Evolutionary conservation across 2,113 vertebrate species (phyloP), one percentile per base, ranked within the genome.

Genomic region (Chaenocephalus aceratus): DNA sequence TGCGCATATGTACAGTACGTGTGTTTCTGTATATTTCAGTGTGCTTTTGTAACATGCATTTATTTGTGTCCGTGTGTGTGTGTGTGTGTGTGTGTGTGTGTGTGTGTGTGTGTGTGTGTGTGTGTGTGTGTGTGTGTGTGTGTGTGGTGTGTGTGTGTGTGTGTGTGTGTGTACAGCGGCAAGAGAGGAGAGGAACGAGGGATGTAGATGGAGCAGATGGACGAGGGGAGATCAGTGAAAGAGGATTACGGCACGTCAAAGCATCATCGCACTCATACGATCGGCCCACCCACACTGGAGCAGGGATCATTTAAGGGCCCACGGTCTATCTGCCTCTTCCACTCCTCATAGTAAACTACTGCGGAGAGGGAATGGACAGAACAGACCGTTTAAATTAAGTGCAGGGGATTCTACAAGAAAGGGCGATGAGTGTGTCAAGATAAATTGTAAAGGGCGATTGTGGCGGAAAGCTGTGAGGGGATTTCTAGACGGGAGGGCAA

Each of bases 191-290:
- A 72, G 65, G 76, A 87, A 67, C 82, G 79, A 83, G 82, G 85
- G 83, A 89, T 86, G 85, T 80, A 79, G 90, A 92, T 90, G 79
- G 83, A 93, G 88, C 94, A 94, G 93, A 94, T 94, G 94, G 93
- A 93, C 82, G 56, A 88, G 82, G 79, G 86, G 88, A 92, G 93
- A 93, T 94, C 92, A 94, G 85, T 46, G 56, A 94, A 95, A 95
- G 94, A 94, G 94, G 94, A 95, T 95, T 95, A 95, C 71, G 77
- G 85, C 88, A 89, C 92, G 90, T 92, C 94, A 94, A 93, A 93
- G 91, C 90, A 93, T 93, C 94, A 94, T 86, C 81, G 77, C 83
- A 86, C 89, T 91, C 89, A 92, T 90, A 89, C 90, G 93, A 90
- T 93, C 88, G 88, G 93, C 92, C 86, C 90, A 85, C 90, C 91